A percentile compares a stretch with the other conserved stretches of the same genome.
phyloP scores from a whole-genome alignment of 1,140 invertebrate genomes.

The Zaprionus ghesquierei region DNA sequence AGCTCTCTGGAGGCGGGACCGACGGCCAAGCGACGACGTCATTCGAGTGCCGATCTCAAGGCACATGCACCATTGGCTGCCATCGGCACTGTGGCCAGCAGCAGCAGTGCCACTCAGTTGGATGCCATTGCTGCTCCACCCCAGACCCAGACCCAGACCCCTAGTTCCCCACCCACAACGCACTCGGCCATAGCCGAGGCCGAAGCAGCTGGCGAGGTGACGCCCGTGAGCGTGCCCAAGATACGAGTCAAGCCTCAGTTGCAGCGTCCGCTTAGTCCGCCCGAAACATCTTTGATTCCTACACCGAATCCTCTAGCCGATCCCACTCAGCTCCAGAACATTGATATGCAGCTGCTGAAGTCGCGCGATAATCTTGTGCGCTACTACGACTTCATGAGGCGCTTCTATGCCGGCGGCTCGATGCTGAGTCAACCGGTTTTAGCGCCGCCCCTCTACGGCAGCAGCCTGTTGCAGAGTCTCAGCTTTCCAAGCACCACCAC shows the following conservation, averaged over 20 bases:
- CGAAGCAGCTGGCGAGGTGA: constrained; percentile 26
- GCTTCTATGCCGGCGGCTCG: constrained; percentile 67
- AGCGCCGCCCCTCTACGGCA: constrained; percentile 72
- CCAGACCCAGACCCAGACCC: constrained; percentile 10
- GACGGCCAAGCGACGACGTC: constrained; percentile 64
- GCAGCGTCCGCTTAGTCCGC: constrained; percentile 72
- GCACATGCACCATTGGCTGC: constrained; percentile 10
- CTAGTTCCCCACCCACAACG: constrained; percentile 11
- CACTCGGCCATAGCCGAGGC: constrained; percentile 8
- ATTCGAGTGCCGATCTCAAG: constrained; percentile 70
- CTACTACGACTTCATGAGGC: constrained; percentile 79
- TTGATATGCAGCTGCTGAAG: constrained; percentile 68
- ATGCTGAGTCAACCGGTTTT: constrained; percentile 65
- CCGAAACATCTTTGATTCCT: constrained; percentile 10
- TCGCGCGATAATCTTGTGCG: constrained; percentile 73
- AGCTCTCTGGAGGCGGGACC: constrained; percentile 75
- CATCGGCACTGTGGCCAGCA: constrained; percentile 15
- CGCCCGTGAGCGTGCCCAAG: constrained; percentile 63
- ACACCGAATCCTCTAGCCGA: not conserved
- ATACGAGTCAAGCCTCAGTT: constrained; percentile 70
- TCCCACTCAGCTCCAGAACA: constrained; percentile 17
- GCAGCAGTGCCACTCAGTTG: constrained; percentile 42
- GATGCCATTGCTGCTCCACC: constrained; percentile 25
- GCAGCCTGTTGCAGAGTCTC: constrained; percentile 67
- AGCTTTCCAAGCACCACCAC: constrained; percentile 58